These are phyloP conservation scores for Colletes collaris DNA, from an alignment of 2,888 invertebrate genomes.

Conservation along the genomic window DNA sequence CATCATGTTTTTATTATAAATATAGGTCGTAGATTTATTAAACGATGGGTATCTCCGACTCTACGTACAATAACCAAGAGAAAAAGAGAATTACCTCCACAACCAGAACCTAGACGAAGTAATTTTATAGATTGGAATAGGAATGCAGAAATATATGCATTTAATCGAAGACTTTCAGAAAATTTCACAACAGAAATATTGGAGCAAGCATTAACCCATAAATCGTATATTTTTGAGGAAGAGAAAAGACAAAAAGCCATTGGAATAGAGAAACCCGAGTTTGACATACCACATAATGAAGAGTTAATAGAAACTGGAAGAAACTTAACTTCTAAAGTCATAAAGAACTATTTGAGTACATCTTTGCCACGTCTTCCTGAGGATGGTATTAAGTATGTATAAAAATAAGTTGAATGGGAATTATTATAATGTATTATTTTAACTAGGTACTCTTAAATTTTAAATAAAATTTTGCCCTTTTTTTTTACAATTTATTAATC, in stretches of 20 bases:
- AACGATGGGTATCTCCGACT: slow-evolving; percentile 89
- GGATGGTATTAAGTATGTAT: slow-evolving; percentile 87
- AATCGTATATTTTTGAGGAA: slow-evolving; percentile 90
- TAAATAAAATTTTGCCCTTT: slow-evolving; percentile 6
- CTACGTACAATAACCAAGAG: slow-evolving; percentile 86
- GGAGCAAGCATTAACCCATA: slow-evolving; percentile 90
- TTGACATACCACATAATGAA: slow-evolving; percentile 88
- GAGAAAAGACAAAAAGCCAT: slow-evolving; percentile 88
- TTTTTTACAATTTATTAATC: no score
- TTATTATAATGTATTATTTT: neutral
- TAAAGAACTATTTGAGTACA: slow-evolving; percentile 88
- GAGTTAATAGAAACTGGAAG: slow-evolving; percentile 88
- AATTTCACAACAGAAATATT: slow-evolving; percentile 89
- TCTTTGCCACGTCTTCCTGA: slow-evolving; percentile 90
- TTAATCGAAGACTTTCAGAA: slow-evolving; percentile 93
- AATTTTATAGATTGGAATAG: slow-evolving; percentile 94
- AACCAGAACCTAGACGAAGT: slow-evolving; percentile 84
- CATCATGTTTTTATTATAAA: slow-evolving; percentile 15
- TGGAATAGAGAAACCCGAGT: slow-evolving; percentile 86
- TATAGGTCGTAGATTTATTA: slow-evolving; percentile 81
- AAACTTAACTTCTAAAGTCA: slow-evolving; percentile 86
- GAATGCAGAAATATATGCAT: slow-evolving; percentile 93
- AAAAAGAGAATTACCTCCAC: slow-evolving; percentile 82
- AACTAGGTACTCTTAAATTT: neutral
- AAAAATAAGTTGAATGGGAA: slow-evolving; percentile 1